Evolutionary conservation across 2,113 vertebrate species (phyloP).

Genomic region (Seriola dumerili): DNA sequence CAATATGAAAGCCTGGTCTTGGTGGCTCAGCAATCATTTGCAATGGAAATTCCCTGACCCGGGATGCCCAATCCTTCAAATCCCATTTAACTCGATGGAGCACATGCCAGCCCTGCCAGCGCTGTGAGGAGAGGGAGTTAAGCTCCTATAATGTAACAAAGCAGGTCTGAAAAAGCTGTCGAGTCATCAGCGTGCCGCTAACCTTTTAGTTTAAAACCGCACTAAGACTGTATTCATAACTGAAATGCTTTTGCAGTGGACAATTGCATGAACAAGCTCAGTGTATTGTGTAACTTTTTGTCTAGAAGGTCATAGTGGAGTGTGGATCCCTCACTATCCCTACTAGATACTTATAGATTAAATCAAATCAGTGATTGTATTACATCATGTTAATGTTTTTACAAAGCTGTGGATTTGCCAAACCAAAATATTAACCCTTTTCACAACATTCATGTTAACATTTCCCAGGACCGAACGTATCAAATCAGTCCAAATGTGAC

Average conservation of each 20-base stretch:
- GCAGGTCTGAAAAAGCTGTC: constrained; percentile 45
- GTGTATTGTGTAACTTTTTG: background rate
- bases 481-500: background rate
- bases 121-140: constrained; percentile 37
- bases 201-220: constrained; percentile 48
- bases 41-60: constrained; percentile 71
- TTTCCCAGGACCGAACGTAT: too few relatives aligned
- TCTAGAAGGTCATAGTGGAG: background rate
- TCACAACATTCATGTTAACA: background rate
- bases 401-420: background rate
- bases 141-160: constrained; percentile 61
- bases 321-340: background rate
- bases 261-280: background rate
- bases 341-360: background rate
- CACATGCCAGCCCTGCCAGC: constrained; percentile 40
- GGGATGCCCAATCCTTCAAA: constrained; percentile 60
- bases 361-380: background rate
- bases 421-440: background rate
- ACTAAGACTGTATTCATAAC: constrained; percentile 4
- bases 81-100: constrained; percentile 61
- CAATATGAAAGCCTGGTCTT: constrained; percentile 35
- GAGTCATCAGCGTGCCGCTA: constrained; percentile 40
- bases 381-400: background rate
- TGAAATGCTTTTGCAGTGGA: constrained; percentile 16
- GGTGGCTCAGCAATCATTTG: constrained; percentile 56